These are phyloP conservation scores for Sericinus montela DNA, from an alignment of 2,888 invertebrate species.

Conservation along the genomic window DNA sequence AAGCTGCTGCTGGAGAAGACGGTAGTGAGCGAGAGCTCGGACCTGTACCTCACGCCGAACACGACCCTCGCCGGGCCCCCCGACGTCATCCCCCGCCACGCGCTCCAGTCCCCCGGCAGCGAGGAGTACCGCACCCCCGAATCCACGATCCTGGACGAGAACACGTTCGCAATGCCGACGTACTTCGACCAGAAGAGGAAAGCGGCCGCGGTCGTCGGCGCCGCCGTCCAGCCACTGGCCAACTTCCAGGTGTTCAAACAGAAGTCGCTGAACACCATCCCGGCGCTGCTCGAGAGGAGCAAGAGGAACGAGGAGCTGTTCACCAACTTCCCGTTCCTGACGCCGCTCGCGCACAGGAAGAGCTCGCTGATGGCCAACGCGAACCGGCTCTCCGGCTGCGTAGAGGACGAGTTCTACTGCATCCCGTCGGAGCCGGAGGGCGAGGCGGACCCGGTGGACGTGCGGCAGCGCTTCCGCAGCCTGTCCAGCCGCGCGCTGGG, in stretches of 20 bases:
- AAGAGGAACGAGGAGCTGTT: slow-evolving; percentile 67
- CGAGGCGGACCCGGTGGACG: slow-evolving; percentile 35
- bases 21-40: slow-evolving; percentile 43
- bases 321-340: slow-evolving; percentile 78
- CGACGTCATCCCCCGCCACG: slow-evolving; percentile 55
- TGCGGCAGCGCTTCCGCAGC: slow-evolving; percentile 47
- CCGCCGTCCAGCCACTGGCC: slow-evolving; percentile 57
- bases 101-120: slow-evolving; percentile 37
- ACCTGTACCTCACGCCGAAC: slow-evolving; percentile 58
- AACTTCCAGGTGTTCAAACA: slow-evolving; percentile 73
- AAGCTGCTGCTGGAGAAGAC: slow-evolving; percentile 52
- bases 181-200: slow-evolving; percentile 68
- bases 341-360: slow-evolving; percentile 78
- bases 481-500: slow-evolving; percentile 45
- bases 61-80: slow-evolving; percentile 50
- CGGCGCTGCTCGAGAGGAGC: slow-evolving; percentile 53
- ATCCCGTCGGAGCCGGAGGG: slow-evolving; percentile 54
- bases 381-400: slow-evolving; percentile 56
- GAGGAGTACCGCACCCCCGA: slow-evolving; percentile 58
- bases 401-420: slow-evolving; percentile 72
- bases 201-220: slow-evolving; percentile 46
- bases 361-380: slow-evolving; percentile 57
- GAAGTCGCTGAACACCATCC: slow-evolving; percentile 70
- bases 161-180: slow-evolving; percentile 64
- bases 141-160: slow-evolving; percentile 40